Evolutionary conservation across 2,888 invertebrate genomes (phyloP).

Genomic region (Parascotia fuliginaria): DNA sequence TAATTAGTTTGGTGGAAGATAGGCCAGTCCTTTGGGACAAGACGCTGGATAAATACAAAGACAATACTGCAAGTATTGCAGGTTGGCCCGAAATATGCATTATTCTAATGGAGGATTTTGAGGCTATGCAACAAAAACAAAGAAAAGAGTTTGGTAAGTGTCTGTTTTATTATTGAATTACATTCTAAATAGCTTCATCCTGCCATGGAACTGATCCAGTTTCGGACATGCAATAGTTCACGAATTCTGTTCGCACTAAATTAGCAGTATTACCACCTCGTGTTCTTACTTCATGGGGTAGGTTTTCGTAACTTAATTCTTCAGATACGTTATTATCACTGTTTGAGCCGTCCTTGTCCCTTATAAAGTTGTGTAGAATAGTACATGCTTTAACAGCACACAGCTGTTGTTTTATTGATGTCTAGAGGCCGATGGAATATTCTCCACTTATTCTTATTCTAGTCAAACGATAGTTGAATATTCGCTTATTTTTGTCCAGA

Average conservation of each 20-base stretch:
- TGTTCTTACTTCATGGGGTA: slow-evolving; percentile 30
- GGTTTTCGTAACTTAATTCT: slow-evolving; percentile 29
- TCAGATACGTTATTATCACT: slow-evolving; percentile 27
- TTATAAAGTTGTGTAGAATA: slow-evolving; percentile 36
- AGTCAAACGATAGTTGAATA: slow-evolving; percentile 40
- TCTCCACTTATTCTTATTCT: slow-evolving; percentile 56
- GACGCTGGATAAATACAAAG: background rate
- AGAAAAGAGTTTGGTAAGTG: slow-evolving; percentile 26
- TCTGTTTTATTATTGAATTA: slow-evolving; percentile 18
- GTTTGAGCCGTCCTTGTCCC: slow-evolving; percentile 21
- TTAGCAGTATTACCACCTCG: slow-evolving; percentile 33
- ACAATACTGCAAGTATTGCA: slow-evolving; percentile 16
- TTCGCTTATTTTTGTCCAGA: slow-evolving; percentile 24
- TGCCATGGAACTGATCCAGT: slow-evolving; percentile 32
- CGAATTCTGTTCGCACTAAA: slow-evolving; percentile 29
- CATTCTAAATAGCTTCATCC: slow-evolving; percentile 25
- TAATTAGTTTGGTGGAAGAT: no score
- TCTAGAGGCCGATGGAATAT: slow-evolving; percentile 52
- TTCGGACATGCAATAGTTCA: slow-evolving; percentile 31
- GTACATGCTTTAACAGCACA: slow-evolving; percentile 46
- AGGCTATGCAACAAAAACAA: slow-evolving; percentile 31
- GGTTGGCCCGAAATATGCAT: slow-evolving; percentile 28
- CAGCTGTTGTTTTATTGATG: slow-evolving; percentile 40
- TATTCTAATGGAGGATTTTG: slow-evolving; percentile 26
- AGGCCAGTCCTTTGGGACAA: no score